Percentiles rank a stretch among this genome's conserved stretches.
Evolutionary conservation across 2,113 vertebrate species (phyloP).

Genomic region (Tetrax tetrax): DNA sequence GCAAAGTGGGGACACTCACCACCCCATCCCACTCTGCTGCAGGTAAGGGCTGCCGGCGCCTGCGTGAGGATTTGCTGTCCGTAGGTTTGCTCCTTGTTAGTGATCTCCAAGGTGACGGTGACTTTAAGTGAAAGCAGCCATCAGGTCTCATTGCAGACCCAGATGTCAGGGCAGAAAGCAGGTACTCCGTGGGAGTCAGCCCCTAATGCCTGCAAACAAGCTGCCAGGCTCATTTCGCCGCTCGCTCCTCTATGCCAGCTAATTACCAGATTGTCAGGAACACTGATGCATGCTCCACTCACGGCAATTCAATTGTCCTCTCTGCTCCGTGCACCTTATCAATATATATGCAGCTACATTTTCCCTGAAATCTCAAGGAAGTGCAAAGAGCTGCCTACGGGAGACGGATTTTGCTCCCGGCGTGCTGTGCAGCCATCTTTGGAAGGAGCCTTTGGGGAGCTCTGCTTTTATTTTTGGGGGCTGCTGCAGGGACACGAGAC

Average conservation of each 20-base stretch:
- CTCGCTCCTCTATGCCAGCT: constrained; percentile 28
- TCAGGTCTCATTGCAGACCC: background rate
- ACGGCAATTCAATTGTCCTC: constrained; percentile 39
- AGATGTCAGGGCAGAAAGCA: constrained; percentile 13
- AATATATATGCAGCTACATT: background rate
- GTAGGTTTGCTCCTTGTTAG: fast-evolving
- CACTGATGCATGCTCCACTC: constrained; percentile 61
- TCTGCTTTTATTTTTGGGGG: background rate
- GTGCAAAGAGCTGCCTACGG: background rate
- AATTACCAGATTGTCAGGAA: constrained; percentile 50
- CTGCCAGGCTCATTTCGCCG: background rate
- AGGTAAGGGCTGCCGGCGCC: fast-evolving
- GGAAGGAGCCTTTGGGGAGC: background rate
- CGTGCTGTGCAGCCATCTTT: fast-evolving
- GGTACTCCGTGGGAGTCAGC: background rate
- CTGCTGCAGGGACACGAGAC: background rate
- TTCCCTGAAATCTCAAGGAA: background rate
- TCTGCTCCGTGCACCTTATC: background rate
- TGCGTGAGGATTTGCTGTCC: background rate
- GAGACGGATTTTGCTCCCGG: background rate
- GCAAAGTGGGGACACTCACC: fast-evolving
- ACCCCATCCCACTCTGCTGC: background rate
- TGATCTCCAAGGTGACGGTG: constrained; percentile 28
- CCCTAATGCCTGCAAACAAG: background rate
- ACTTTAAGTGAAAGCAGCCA: background rate